A percentile compares a stretch with the other conserved stretches of the same genome.
phyloP scores from a whole-genome alignment of 2,113 vertebrate species.

The Acinonyx jubatus region DNA sequence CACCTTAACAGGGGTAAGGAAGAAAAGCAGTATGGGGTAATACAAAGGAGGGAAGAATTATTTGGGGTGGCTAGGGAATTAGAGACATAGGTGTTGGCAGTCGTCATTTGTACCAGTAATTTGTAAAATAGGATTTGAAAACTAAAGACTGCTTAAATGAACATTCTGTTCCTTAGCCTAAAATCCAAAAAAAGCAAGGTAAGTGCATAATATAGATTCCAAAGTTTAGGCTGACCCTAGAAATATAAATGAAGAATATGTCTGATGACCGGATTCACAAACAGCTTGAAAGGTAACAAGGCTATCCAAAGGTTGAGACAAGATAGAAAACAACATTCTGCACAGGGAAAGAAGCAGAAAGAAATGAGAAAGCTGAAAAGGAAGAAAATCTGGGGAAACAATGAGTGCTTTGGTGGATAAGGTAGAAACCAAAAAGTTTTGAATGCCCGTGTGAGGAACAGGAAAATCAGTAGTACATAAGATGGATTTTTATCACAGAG shows the following conservation, averaged over 20 bases:
- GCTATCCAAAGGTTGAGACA: background rate
- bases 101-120: background rate
- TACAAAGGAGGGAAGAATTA: background rate
- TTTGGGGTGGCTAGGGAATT: background rate
- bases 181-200: background rate
- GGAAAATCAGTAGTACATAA: background rate
- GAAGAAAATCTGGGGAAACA: background rate
- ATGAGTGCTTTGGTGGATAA: background rate
- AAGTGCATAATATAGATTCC: background rate
- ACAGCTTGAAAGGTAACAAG: background rate
- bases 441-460: background rate
- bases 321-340: background rate
- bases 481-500: background rate
- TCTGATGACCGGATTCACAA: background rate
- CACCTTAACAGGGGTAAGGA: background rate
- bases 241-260: background rate
- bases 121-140: conserved; percentile 17
- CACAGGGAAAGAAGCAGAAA: background rate
- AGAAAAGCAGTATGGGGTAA: background rate
- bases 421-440: background rate
- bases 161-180: background rate
- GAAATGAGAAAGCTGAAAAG: background rate
- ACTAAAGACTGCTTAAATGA: background rate
- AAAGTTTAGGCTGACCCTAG: background rate
- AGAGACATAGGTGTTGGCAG: background rate